Evolutionary conservation across 2,797 vertebrate species (phyloP).

Genomic region (Echeneis naucrates): DNA sequence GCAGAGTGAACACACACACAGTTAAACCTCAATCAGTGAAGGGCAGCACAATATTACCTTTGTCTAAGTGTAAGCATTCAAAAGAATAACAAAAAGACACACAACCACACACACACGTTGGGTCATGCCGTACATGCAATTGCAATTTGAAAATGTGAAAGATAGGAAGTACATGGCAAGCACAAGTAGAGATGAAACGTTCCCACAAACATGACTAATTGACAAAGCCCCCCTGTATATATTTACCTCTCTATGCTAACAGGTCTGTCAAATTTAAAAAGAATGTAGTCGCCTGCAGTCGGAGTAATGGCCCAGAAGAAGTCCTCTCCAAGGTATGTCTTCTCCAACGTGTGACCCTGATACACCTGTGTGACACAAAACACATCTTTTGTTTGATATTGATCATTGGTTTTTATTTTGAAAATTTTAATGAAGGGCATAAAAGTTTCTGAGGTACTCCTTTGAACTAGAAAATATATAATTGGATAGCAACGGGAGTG

Average conservation of each 20-base stretch:
- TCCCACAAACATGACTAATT: neutral
- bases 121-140: neutral
- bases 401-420: neutral
- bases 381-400: neutral
- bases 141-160: slow-evolving; percentile 1
- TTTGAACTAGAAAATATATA: neutral
- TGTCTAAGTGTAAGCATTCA: neutral
- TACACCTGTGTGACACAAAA: slow-evolving; percentile 84
- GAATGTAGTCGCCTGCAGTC: slow-evolving; percentile 91
- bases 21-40: slow-evolving; percentile 35
- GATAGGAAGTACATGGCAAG: too few relatives aligned
- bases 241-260: slow-evolving; percentile 94
- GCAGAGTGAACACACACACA: neutral
- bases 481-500: neutral
- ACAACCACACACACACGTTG: neutral
- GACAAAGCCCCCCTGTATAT: neutral
- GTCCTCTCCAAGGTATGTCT: slow-evolving; percentile 96
- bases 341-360: slow-evolving; percentile 96
- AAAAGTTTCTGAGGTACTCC: neutral
- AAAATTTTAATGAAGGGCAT: neutral
- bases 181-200: too few relatives aligned
- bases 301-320: slow-evolving; percentile 99
- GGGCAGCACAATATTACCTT: slow-evolving; percentile 13
- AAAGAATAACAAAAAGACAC: neutral
- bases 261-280: slow-evolving; percentile 97